Percentiles rank a stretch among this genome's conserved stretches.
These are phyloP conservation scores for Aplysina aerophoba DNA, from an alignment of 37 sponge, comb jelly and placozoan genomes.

Conservation along the genomic window DNA sequence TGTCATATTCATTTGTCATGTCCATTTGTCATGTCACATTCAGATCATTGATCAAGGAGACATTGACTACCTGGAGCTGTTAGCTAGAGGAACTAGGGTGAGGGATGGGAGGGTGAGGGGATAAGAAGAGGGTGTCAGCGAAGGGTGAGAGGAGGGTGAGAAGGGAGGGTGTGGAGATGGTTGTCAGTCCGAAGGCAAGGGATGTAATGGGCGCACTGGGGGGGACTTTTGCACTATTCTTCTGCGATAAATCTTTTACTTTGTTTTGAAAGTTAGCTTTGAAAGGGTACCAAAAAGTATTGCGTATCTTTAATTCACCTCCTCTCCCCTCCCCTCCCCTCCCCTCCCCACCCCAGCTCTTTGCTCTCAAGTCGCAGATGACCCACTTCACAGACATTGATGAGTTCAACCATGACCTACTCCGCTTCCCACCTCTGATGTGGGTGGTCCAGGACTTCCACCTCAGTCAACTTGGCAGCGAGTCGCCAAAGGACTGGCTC, in stretches of 20 bases:
- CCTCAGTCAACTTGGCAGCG: constrained; percentile 58
- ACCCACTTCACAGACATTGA: constrained; percentile 69
- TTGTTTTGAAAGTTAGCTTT: no score
- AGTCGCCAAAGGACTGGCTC: constrained; percentile 85
- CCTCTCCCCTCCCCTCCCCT: not conserved
- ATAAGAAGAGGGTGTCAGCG: not conserved
- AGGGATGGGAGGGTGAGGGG: not conserved
- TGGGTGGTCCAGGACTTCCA: constrained; percentile 97
- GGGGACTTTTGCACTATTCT: not conserved
- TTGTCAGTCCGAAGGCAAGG: no score
- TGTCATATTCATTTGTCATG: no score
- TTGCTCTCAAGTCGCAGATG: constrained; percentile 90
- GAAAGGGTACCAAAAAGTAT: not conserved
- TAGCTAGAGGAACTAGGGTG: constrained; percentile 89
- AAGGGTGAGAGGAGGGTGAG: no score
- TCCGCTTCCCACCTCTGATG: constrained; percentile 85
- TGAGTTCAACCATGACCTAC: constrained; percentile 90
- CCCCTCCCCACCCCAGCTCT: constrained; percentile 52
- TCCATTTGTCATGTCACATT: no score
- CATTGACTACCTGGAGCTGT: constrained; percentile 90
- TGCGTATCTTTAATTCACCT: not conserved
- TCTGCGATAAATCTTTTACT: no score
- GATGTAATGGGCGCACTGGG: no score
- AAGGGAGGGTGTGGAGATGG: no score
- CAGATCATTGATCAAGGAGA: constrained; percentile 94